Base-by-base conservation (phyloP, 2,113 vertebrate genomes). In the Thalassarche chlororhynchos region DNA sequence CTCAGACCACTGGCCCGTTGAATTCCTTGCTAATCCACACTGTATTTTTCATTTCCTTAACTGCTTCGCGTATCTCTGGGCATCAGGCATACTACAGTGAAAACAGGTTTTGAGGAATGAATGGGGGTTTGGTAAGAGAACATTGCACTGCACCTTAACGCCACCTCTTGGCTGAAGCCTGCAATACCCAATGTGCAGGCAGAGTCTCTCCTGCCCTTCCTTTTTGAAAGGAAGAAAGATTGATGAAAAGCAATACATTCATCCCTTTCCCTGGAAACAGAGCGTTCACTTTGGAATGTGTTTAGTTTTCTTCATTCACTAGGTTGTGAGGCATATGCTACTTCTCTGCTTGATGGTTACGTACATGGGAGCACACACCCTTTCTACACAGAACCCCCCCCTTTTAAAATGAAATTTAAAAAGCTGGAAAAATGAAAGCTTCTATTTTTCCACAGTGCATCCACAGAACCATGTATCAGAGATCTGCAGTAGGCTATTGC, bases 111-210 rank as follows among this genome's bases (percentile, higher is more conserved):
- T 62, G 74, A 78, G 83, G 31, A 54, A 32, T 8, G 11, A 49
- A 4, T 20, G 34, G 12, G 12, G 1, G 7, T 44, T 52, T n/a
- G 44, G 29, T 23, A 18, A 36, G 21, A 38, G n/a, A 80, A n/a
- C 11, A 5, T 92, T 96, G 47, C 57, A 3, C 54, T 98, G 94
- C 84, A 26, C 46, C 95, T 92, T 91, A 82, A 79, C 81, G 97
- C 98, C 98, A 98, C 94, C 98, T 98, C 91, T 98, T 87, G 98
- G 98, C 92, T 84, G 60, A 82, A 91, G 54, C 84, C 69, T 55
- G 96, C 82, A 96, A 92, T 64, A 40, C 44, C 32, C 52, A 21
- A 5, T 1, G 46, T 11, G 19, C 24, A 40, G 71, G 47, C 29
- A 36, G 6, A 68, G 21, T 6, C 40, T 38, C n/a, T 38, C 47